These are phyloP conservation scores for Thaumatotibia leucotreta DNA, from an alignment of 1,140 invertebrate species.

Conservation along the genomic window DNA sequence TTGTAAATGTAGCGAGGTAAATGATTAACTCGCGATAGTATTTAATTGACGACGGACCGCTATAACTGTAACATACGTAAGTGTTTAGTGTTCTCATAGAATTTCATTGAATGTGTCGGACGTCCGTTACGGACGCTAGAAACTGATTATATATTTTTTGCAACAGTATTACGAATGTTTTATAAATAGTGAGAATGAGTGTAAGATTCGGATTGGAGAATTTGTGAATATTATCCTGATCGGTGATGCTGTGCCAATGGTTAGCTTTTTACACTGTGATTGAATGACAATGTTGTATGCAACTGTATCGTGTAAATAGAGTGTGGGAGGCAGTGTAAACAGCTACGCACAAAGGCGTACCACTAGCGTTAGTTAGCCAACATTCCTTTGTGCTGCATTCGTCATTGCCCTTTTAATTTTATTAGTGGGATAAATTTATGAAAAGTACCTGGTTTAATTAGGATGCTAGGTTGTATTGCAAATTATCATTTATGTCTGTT, in stretches of 20 bases:
- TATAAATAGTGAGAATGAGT: conserved; percentile 26
- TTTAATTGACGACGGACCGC: neutral
- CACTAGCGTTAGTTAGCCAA: conserved; percentile 65
- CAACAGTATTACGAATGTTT: conserved; percentile 60
- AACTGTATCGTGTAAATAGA: neutral
- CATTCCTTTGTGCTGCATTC: conserved; percentile 74
- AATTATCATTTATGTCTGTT: conserved; percentile 75
- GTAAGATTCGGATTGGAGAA: conserved; percentile 36
- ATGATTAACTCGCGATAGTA: neutral
- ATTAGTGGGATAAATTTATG: conserved; percentile 69
- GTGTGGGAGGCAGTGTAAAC: conserved; percentile 36
- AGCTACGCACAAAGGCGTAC: conserved; percentile 38
- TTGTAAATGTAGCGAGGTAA: neutral
- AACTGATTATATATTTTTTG: conserved; percentile 30
- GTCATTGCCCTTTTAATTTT: conserved; percentile 53
- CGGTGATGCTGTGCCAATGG: neutral
- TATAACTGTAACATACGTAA: neutral
- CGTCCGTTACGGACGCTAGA: neutral
- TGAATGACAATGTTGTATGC: neutral
- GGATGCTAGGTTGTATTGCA: conserved; percentile 72
- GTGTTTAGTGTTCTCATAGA: neutral
- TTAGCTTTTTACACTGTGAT: neutral
- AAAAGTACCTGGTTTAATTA: conserved; percentile 76
- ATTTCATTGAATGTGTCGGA: neutral
- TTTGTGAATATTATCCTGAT: neutral